Base-by-base conservation (phyloP, 2,888 invertebrate genomes). In the Thereva unica region DNA sequence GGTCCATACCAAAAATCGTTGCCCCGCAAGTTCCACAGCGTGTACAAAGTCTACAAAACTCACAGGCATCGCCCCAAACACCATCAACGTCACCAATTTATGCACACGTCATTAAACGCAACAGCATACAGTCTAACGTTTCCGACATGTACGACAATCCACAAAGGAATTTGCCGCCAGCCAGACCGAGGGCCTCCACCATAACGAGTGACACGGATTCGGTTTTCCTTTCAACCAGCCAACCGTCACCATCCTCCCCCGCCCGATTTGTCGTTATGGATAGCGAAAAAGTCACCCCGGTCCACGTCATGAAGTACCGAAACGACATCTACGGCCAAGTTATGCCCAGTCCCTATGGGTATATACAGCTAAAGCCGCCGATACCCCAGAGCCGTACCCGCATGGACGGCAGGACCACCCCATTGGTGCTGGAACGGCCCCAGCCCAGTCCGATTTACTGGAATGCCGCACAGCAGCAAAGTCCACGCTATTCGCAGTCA, bases 11-110 rank as follows among this genome's bases (percentile, higher is more conserved):
- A 8, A 69, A 76, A 67, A 73, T 74, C 34, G 74, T 75, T 1
- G 73, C 76, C 4, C 80, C 79, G 0, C 78, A 80, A 72, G 78
- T 79, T 12, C 80, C 80, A 1, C 73, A 76, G 65, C 75, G 80
- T 0, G 74, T 77, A 57, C 78, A 80, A 54, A 80, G 79, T 50
- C 68, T 80, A 40, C 76, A 73, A 67, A 68, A 70, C 66, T 44
- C 66, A 64, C n/a, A 61, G 57, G 5, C 61, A 57, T 9, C 47
- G 52, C 23, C 57, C 41, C 54, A 66, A 41, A 59, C 45, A 2
- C 41, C 42, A 9, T 41, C 64, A 57, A 42, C 54, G 40, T 77
- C 78, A 41, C 79, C 80, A 6, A 77, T 79, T 52, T 79, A 79
- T 71, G 78, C 79, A 34, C 78, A 80, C 64, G 77, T 80, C 2